Evolutionary conservation across 2,113 vertebrate genomes (phyloP), one percentile per base, ranked within the genome.

Genomic region (Pantherophis guttatus): DNA sequence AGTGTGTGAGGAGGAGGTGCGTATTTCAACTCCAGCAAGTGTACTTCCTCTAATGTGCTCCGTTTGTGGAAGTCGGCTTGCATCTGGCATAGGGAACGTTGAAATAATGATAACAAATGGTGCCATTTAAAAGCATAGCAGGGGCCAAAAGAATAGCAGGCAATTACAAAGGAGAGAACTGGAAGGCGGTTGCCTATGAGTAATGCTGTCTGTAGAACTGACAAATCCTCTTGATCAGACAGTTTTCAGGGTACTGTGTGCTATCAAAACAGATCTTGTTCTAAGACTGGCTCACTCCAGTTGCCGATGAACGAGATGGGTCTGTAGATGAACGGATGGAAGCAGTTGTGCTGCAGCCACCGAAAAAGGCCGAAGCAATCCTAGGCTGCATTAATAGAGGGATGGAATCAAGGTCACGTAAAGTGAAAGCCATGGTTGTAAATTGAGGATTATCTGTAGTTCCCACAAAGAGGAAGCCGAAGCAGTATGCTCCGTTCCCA

Each of bases 11-110:
- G 33, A 39, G 75, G 33, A 9, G 75, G 75, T 81, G 94, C 95
- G 94, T 95, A 95, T 96, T 97, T 96, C 95, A 96, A 95, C 90
- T 96, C 94, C 94, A 95, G 95, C 94, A 95, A 97, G 96, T 95
- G 95, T 93, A 95, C 95, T 96, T 95, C 87, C 94, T 96, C 96
- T 97, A 96, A 96, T 96, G 96, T 93, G 94, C 92, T 93, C 95
- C 94, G 95, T 92, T 96, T 96, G 95, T 94, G 95, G 91, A 96
- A 97, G 96, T 96, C 90, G 95, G 92, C 96, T 96, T 95, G 95
- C 95, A 95, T 95, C 96, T 96, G 96, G 92, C 96, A 29, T 94
- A 9, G 95, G 94, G 94, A 94, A 95, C 94, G 92, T 95, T 96
- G 96, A 87, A 88, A 92, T 44, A 88, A 70, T 23, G 44, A 88